phyloP scores from a whole-genome alignment of 2,113 vertebrate species.

The Apteryx mantelli region DNA sequence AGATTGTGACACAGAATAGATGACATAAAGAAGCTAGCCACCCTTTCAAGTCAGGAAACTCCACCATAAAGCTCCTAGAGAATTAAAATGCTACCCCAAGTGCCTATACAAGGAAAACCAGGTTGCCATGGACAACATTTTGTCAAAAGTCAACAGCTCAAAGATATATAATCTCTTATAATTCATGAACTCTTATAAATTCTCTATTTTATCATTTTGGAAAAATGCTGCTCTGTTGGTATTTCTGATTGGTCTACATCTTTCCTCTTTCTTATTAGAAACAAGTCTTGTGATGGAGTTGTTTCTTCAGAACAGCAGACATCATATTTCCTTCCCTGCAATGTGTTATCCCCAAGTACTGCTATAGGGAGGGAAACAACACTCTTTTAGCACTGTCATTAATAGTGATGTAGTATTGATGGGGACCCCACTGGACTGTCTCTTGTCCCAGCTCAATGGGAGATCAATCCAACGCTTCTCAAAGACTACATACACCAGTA shows the following conservation, averaged over 20 bases:
- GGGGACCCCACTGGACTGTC: neutral
- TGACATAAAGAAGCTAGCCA: neutral
- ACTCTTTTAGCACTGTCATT: neutral
- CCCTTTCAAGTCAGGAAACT: neutral
- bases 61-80: neutral
- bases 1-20: neutral
- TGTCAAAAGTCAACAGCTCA: neutral
- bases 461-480: neutral
- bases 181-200: neutral
- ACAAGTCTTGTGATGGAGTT: neutral
- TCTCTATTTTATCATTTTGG: neutral
- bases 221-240: neutral
- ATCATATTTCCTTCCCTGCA: neutral
- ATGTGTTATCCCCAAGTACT: fast-evolving
- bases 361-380: fast-evolving
- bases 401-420: neutral
- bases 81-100: neutral
- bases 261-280: neutral
- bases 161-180: neutral
- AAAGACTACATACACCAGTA: neutral
- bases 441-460: fast-evolving
- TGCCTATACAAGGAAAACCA: neutral
- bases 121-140: neutral
- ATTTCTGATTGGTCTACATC: neutral
- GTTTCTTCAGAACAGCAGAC: neutral